A percentile compares a stretch with the other conserved stretches of the same genome.
These are phyloP conservation scores for Macheiramphus alcinus DNA, from an alignment of 2,113 vertebrate genomes.

Conservation along the genomic window DNA sequence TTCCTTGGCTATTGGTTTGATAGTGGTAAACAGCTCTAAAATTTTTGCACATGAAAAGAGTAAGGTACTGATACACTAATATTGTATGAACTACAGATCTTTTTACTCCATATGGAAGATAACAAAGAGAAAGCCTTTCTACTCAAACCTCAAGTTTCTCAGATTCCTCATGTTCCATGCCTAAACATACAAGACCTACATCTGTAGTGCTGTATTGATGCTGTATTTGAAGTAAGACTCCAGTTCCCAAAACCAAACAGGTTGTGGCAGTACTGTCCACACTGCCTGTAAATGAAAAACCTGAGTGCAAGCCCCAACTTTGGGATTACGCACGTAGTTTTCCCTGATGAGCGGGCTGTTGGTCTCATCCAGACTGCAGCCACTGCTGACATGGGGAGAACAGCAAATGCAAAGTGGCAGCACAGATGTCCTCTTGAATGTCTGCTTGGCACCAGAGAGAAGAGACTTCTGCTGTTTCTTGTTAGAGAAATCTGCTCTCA, in stretches of 20 bases:
- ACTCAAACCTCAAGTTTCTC: not conserved
- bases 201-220: not conserved
- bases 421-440: not conserved
- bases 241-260: not conserved
- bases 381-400: not conserved
- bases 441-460: not conserved
- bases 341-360: not conserved
- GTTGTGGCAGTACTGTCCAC: not conserved
- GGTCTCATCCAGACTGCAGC: not conserved
- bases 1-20: not conserved
- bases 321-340: fast-evolving
- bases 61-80: not conserved
- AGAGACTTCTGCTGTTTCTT: not conserved
- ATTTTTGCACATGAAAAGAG: not conserved
- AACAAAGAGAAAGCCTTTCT: not conserved
- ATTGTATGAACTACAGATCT: not conserved
- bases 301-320: not conserved
- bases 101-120: not conserved
- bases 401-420: not conserved
- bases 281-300: not conserved
- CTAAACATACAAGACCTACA: not conserved
- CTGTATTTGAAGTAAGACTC: not conserved
- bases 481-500: not conserved
- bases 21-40: not conserved
- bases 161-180: not conserved